phyloP scores from a whole-genome alignment of 2,888 invertebrate species.

The Lymantria monacha region DNA sequence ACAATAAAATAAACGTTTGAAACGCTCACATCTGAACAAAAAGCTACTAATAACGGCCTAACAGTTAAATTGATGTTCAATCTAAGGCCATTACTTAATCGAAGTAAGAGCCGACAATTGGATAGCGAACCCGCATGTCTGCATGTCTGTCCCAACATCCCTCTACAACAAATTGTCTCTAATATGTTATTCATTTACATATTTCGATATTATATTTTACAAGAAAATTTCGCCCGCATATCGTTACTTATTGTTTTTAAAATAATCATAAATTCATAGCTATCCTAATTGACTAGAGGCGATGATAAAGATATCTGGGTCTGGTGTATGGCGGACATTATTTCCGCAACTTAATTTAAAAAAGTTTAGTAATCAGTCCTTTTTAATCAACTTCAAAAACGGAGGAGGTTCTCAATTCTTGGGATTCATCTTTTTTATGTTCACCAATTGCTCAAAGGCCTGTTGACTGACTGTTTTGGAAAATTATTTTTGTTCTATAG shows the following conservation, averaged over 20 bases:
- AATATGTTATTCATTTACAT: conserved; percentile 61
- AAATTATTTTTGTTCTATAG: too few relatives aligned
- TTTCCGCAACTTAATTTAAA: too few relatives aligned
- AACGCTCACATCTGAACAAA: conserved; percentile 16
- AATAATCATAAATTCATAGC: too few relatives aligned
- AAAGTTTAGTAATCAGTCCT: too few relatives aligned
- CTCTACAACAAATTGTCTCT: conserved; percentile 59
- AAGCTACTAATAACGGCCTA: conserved; percentile 33
- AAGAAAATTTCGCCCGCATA: conserved; percentile 29
- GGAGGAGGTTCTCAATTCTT: too few relatives aligned
- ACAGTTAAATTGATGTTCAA: conserved; percentile 73
- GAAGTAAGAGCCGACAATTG: conserved; percentile 50
- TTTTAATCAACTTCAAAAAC: too few relatives aligned
- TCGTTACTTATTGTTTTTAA: background rate
- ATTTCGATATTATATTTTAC: conserved; percentile 19
- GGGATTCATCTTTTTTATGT: too few relatives aligned
- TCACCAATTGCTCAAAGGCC: too few relatives aligned
- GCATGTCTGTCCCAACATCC: conserved; percentile 53
- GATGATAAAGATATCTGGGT: too few relatives aligned
- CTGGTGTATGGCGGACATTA: too few relatives aligned
- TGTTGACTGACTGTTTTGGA: too few relatives aligned
- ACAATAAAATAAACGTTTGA: conserved; percentile 3
- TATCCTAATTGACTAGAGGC: too few relatives aligned
- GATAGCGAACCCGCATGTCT: conserved; percentile 62
- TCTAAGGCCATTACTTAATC: conserved; percentile 70